Evolutionary conservation across 2,888 invertebrate genomes (phyloP).

Genomic region (Beris chalybata): DNA sequence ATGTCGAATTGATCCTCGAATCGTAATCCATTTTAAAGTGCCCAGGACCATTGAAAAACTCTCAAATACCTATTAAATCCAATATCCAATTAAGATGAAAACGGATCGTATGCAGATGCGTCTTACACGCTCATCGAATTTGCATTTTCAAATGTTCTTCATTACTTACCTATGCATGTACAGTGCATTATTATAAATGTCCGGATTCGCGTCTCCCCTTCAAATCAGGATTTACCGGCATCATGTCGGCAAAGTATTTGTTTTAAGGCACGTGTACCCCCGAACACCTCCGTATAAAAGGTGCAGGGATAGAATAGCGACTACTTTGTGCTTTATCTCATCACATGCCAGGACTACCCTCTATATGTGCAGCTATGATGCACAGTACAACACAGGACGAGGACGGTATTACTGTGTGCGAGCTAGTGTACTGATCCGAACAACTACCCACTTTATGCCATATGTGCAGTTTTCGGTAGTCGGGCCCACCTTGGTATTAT

Average conservation of each 20-base stretch:
- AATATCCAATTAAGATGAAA: no score
- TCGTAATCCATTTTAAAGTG: no score
- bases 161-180: constrained; percentile 5
- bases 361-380: neutral
- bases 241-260: neutral
- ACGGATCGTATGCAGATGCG: no score
- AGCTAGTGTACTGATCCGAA: constrained; percentile 17
- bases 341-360: constrained; percentile 3
- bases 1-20: no score
- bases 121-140: no score
- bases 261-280: constrained; percentile 23
- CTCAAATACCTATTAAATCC: no score
- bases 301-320: constrained; percentile 16
- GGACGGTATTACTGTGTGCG: neutral
- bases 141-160: no score
- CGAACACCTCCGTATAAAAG: constrained; percentile 30
- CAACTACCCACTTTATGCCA: constrained; percentile 32
- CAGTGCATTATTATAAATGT: constrained; percentile 11
- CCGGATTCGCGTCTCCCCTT: constrained; percentile 5
- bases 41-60: no score
- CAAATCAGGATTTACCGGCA: neutral
- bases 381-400: neutral
- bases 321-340: constrained; percentile 18
- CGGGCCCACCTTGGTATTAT: constrained; percentile 13
- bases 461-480: constrained; percentile 32